Evolutionary conservation across 2,113 vertebrate species (phyloP), one percentile per base, ranked within the genome.

Genomic region (Zootoca vivipara): DNA sequence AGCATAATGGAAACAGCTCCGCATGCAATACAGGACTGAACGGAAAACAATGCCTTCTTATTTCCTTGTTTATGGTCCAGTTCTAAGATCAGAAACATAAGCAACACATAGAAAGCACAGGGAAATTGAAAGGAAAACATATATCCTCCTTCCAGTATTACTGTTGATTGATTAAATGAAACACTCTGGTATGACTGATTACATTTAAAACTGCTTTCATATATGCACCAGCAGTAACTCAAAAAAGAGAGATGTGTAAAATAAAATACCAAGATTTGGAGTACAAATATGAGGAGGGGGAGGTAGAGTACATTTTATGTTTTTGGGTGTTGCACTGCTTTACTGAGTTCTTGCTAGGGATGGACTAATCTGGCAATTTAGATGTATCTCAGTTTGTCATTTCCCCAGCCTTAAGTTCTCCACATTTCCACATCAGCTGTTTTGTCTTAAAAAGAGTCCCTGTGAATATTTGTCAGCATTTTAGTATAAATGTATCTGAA

Each of bases 271-370:
- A 40, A 40, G 4, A 2, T 12, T 82, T 67, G 67, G 28, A 30
- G 78, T 69, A 56, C 85, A 38, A 20, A 42, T 72, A 4, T 35
- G n/a, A 13, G 67, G 28, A 30, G 80, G 18, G 35, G 65, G 74
- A 75, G 91, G 78, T 90, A 91, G 22, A 8, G 12, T 0, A 89
- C 33, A 0, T 4, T 15, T 13, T 85, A 85, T 85, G 86, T 62
- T 40, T 28, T 22, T 73, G 87, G 80, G 75, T 78, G 5, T 35
- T 56, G 13, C 10, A 82, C 4, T 92, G 78, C 78, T 86, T 84
- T 89, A 20, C 33, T 20, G 85, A 87, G 26, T 75, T 58, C 82
- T 89, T 88, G 90, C 33, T 80, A 93, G 88, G 82, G 46, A 46
- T 46, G 46, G 46, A 46, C 46, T 46, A 46, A 46, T 46, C 9